Evolutionary conservation across 2,797 vertebrate species (phyloP).

Genomic region (Poeciliopsis gracilis): DNA sequence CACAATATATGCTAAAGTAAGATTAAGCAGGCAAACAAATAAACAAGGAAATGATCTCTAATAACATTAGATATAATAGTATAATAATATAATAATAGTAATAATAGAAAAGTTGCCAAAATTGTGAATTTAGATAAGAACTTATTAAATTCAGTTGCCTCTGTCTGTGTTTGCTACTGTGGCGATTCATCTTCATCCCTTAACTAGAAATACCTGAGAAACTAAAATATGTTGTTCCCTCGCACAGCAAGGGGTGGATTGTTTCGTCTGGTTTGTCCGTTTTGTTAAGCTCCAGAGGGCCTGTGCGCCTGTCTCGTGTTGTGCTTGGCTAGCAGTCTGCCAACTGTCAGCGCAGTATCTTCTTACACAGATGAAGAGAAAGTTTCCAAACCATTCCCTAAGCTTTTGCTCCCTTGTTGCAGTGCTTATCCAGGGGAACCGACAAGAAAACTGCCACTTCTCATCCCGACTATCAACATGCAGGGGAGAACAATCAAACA

Average conservation of each 20-base stretch:
- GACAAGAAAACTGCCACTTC: conserved; percentile 71
- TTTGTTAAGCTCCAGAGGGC: conserved; percentile 53
- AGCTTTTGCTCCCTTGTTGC: conserved; percentile 76
- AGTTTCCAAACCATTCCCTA: conserved; percentile 81
- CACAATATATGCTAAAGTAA: background rate
- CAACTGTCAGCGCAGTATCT: conserved; percentile 84
- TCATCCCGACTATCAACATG: conserved; percentile 51
- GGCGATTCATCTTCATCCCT: conserved; percentile 65
- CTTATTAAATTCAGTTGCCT: conserved; percentile 19
- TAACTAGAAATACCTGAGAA: conserved; percentile 53
- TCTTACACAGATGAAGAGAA: conserved; percentile 83
- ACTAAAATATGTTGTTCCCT: conserved; percentile 61
- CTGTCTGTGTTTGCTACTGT: conserved; percentile 41
- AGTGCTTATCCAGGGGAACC: conserved; percentile 69
- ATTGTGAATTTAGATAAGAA: background rate
- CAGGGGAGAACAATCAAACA: conserved; percentile 38
- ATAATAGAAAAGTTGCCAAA: background rate
- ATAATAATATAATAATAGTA: too few species aligned
- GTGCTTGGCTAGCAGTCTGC: conserved; percentile 79
- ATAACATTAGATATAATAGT: background rate
- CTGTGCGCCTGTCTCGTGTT: conserved; percentile 76
- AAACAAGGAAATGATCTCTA: background rate
- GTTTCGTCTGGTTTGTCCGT: conserved; percentile 70
- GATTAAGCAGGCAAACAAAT: background rate
- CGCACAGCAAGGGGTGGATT: conserved; percentile 61